phyloP scores from a whole-genome alignment of 1,140 invertebrate species.

The Plectrocnemia conspersa region DNA sequence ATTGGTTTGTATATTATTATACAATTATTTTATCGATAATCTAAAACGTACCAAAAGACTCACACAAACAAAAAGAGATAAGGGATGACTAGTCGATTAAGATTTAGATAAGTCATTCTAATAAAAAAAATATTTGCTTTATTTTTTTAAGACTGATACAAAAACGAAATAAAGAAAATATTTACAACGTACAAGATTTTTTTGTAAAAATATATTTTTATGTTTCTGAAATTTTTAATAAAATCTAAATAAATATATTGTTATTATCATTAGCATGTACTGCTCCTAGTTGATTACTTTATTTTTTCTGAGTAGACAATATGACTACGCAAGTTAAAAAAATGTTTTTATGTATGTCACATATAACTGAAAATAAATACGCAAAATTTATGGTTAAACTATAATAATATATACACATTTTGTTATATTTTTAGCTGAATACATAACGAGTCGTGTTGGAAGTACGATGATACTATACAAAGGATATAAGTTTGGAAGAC shows the following conservation, averaged over 20 bases:
- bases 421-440: constrained; percentile 7
- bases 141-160: background rate
- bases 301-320: background rate
- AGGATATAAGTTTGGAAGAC: constrained; percentile 14
- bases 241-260: background rate
- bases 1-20: background rate
- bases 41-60: background rate
- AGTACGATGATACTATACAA: constrained; percentile 11
- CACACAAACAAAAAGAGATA: background rate
- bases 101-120: background rate
- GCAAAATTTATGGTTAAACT: background rate
- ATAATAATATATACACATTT: background rate
- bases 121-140: background rate
- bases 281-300: background rate
- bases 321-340: background rate
- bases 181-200: background rate
- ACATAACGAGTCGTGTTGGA: constrained; percentile 14
- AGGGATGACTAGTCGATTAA: background rate
- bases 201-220: background rate
- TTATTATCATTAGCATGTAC: too few species aligned
- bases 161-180: too few species aligned
- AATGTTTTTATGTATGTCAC: background rate
- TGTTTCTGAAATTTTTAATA: background rate
- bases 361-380: background rate
- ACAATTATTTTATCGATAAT: background rate